Evolutionary conservation across 2,113 vertebrate genomes (phyloP), one percentile per base, ranked within the genome.

Genomic region (Litocranius walleri): DNA sequence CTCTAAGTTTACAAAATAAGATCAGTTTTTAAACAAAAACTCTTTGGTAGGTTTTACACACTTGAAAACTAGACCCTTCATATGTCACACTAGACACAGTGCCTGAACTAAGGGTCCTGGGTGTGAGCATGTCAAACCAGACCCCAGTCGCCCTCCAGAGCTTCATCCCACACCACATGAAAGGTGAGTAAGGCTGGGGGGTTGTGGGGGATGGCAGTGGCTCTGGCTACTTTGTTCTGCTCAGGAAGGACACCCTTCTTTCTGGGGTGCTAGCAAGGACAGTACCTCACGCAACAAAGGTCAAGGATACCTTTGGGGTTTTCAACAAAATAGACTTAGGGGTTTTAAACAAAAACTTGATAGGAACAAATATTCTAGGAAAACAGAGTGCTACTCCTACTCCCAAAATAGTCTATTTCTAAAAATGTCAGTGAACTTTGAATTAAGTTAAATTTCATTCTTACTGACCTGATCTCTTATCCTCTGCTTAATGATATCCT

Each of bases 401-500:
- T 83, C 15, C 33, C 87, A 27, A 80, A 80, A 82, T 1, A 56
- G 2, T 43, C 2, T 27, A 52, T 81, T 97, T 96, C 50, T 80
- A 43, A 81, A 87, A 74, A 45, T 30, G 27, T n/a, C 50, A 40
- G 62, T 71, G 43, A 43, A 62, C 45, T 48, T 12, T 64, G 92
- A 88, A 2, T 27, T 67, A 93, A n/a, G 82, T 62, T 43, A 48
- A 91, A 74, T 3, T 27, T 80, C 87, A 10, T 64, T 29, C 59
- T 40, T 56, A 98, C 97, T 95, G 84, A 99, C 99, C 99, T 99
- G 99, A 97, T 99, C 99, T 99, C 99, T 99, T 98, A 99, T 99
- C 98, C 99, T 99, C 98, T 99, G 99, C 98, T 99, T 99, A 97
- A 99, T 99, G 54, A 99, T 98, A 92, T 99, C 99, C 98, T 99